Percentiles rank a stretch among this genome's conserved stretches.
Evolutionary conservation across 2,888 invertebrate species (phyloP).

Genomic region (Chrysomela aeneicollis): DNA sequence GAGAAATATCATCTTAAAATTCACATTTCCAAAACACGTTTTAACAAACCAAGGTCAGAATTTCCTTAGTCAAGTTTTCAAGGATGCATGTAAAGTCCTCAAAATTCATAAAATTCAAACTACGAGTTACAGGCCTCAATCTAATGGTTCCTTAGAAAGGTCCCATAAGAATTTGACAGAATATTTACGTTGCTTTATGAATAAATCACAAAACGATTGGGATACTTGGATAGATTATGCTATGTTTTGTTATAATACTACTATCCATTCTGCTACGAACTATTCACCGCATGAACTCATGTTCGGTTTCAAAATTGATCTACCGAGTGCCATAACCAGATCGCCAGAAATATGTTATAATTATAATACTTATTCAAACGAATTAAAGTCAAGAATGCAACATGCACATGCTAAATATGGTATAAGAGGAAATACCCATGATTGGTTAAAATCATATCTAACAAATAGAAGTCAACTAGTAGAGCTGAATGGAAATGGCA

Average conservation of each 20-base stretch:
- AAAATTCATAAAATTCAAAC: conserved; percentile 8
- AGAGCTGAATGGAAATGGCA: too few relatives aligned
- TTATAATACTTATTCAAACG: neutral
- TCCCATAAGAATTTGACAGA: neutral
- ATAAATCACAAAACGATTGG: neutral
- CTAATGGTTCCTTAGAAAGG: neutral
- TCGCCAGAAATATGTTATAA: neutral
- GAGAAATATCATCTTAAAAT: too few relatives aligned
- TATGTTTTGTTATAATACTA: conserved; percentile 4
- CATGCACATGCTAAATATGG: neutral
- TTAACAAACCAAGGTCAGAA: neutral
- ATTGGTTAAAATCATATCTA: too few relatives aligned
- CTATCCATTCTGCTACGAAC: neutral
- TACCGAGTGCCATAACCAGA: too few relatives aligned
- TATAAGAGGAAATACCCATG: too few relatives aligned
- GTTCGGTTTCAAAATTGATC: neutral
- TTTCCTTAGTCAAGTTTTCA: conserved; percentile 1
- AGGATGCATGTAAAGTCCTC: neutral
- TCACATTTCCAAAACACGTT: neutral
- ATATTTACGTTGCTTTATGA: too few relatives aligned
- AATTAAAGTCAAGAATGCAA: neutral
- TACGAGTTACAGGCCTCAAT: conserved; percentile 1
- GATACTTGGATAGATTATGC: conserved; percentile 7
- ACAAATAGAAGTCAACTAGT: too few relatives aligned
- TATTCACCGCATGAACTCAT: neutral